Conservation (phyloP, 2,888 invertebrate genomes). For the Mycalesis mineus region DNA sequence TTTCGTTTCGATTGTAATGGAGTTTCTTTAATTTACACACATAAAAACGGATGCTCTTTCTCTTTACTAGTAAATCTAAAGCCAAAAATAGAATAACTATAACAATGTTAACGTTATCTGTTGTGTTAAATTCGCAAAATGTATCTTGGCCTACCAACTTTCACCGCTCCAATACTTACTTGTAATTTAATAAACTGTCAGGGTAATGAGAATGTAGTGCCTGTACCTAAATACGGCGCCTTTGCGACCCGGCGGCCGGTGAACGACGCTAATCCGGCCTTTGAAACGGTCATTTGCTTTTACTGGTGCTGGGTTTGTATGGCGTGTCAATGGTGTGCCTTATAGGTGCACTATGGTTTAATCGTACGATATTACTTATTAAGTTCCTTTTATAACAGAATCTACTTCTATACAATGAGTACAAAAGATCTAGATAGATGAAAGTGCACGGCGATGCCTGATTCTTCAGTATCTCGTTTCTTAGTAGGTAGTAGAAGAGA, state of each 20-base stretch:
- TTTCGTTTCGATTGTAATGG: no score
- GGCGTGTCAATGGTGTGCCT: slow-evolving; percentile 6
- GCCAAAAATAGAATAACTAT: neutral
- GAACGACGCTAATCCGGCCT: slow-evolving; percentile 25
- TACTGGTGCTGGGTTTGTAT: slow-evolving; percentile 13
- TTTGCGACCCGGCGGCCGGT: slow-evolving; percentile 17
- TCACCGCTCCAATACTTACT: slow-evolving; percentile 22
- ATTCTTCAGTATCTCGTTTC: no score
- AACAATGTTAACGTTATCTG: neutral
- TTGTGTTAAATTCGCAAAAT: neutral
- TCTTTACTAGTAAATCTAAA: no score
- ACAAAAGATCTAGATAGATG: no score
- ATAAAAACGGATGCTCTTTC: no score
- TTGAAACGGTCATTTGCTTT: slow-evolving; percentile 22
- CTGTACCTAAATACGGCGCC: slow-evolving; percentile 12
- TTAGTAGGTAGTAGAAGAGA: no score
- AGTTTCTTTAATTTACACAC: no score
- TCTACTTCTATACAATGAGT: no score
- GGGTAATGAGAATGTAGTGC: slow-evolving; percentile 27
- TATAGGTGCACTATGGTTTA: neutral
- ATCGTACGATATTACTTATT: neutral
- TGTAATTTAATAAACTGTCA: slow-evolving; percentile 29
- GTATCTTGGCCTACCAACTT: slow-evolving; percentile 3
- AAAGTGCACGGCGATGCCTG: no score
- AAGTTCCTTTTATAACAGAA: no score